Evolutionary conservation across 2,113 vertebrate genomes (phyloP).

Genomic region (Azemiops feae): DNA sequence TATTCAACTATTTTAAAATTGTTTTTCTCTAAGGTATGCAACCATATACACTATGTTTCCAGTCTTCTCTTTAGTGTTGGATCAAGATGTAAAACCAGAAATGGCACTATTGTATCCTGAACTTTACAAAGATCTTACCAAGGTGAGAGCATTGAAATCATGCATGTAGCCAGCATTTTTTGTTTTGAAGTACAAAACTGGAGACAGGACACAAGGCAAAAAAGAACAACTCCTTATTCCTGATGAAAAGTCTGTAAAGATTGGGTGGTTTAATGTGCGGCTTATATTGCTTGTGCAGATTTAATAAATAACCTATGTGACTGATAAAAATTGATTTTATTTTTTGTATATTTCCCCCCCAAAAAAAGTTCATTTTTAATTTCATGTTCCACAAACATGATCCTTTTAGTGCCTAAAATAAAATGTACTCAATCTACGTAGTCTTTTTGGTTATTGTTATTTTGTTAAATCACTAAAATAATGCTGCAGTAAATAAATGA

Average conservation of each 20-base stretch:
- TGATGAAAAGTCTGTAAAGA: not conserved
- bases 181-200: not conserved
- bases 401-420: not conserved
- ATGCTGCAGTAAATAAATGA: not conserved
- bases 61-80: slow-evolving; percentile 95
- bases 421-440: not conserved
- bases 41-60: slow-evolving; percentile 99
- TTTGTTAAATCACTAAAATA: not conserved
- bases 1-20: not conserved
- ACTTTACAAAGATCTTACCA: slow-evolving; percentile 98
- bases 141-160: slow-evolving; percentile 70
- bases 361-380: not conserved
- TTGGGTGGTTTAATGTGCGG: not conserved
- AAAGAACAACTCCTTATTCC: not conserved
- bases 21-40: slow-evolving; percentile 78
- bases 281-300: not conserved
- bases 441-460: not conserved
- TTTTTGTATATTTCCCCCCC: not conserved
- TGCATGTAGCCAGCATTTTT: not conserved
- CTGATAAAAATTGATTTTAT: not conserved
- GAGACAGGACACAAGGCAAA: not conserved
- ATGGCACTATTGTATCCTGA: slow-evolving; percentile 95
- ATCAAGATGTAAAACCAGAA: slow-evolving; percentile 96
- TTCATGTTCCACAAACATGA: not conserved
- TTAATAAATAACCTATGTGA: not conserved